Percentiles rank a stretch among this genome's conserved stretches.
These are phyloP conservation scores for Melanotaenia trifasciata DNA, from an alignment of 2,797 vertebrate species.

Conservation along the genomic window DNA sequence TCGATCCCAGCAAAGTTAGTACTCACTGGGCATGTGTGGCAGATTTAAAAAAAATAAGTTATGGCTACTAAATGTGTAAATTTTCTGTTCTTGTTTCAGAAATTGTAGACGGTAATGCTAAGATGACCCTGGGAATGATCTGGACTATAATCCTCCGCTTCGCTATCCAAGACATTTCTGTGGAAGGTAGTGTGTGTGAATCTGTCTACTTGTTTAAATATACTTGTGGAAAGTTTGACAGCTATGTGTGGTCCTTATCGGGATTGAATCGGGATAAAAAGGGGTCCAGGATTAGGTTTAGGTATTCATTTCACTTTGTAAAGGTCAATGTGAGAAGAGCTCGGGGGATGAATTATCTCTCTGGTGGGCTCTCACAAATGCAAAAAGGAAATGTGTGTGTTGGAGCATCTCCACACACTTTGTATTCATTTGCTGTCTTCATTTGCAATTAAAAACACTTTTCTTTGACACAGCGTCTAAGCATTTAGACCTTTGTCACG, in stretches of 20 bases:
- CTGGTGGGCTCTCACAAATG: not conserved
- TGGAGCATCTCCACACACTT: conserved; percentile 25
- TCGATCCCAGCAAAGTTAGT: too few relatives aligned
- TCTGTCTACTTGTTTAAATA: not conserved
- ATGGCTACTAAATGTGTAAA: not conserved
- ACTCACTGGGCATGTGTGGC: too few relatives aligned
- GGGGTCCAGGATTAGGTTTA: not conserved
- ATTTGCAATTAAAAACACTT: conserved; percentile 54
- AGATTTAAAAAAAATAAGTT: too few relatives aligned
- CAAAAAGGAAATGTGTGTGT: not conserved
- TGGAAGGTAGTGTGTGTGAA: conserved; percentile 82
- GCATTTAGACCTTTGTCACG: conserved; percentile 27
- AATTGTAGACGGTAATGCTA: conserved; percentile 97
- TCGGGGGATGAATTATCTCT: not conserved
- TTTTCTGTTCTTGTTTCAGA: conserved; percentile 77
- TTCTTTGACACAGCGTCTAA: conserved; percentile 23
- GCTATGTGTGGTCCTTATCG: not conserved
- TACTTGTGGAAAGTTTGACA: not conserved
- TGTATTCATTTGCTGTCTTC: conserved; percentile 34
- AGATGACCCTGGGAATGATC: conserved; percentile 99
- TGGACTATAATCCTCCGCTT: conserved; percentile 99
- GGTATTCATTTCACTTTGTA: not conserved
- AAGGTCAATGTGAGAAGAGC: not conserved
- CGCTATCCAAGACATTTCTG: conserved; percentile 99
- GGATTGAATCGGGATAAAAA: not conserved